Base-by-base conservation (phyloP, 1,140 invertebrate species). In the Saccostrea cuccullata region DNA sequence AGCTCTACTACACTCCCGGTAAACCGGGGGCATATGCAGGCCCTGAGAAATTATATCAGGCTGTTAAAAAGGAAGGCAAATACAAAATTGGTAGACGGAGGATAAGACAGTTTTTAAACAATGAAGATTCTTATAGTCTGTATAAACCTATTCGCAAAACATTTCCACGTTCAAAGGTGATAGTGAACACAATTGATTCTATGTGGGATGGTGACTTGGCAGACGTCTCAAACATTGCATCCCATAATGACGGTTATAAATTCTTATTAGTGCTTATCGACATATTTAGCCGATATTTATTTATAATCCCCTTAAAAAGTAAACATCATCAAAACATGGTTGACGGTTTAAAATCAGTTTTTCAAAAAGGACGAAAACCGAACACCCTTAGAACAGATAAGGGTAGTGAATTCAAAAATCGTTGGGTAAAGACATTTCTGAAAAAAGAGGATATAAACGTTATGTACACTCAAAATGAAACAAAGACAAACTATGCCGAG, bases 241-340 rank as follows among this genome's bases (percentile, higher is more conserved):
- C 67, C 6, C 2, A 83, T 26, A 83, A 88, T 23, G n/a, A 60
- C 13, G 64, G 64, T 56, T 55, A 86, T 36, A 55, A 83, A 55
- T 86, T 26, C 30, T n/a, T 89, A 40, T 55, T 86, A 26, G 23
- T 89, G 30, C 26, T 82, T 6, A 86, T 89, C 5, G 88, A 89
- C 30, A 77, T 86, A 9, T 89, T 89, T 67, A 64, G 47, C 17
- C 17, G 55, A 36, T 86, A 64, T 60, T 36, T 85, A 9, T 87
- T 47, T 47, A 20, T 87, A 17, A 6, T 82, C 26, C 47, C 60
- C 17, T 64, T 85, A 13, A 55, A 47, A 84, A 85, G 67, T 20
- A 89, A 86, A 64, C 60, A 84, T 55, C 30, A 73, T 17, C 56
- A 20, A 70, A 67, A 56, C 86, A 12, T 13, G 82, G 6, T 55